These are phyloP conservation scores for Pantherophis vulpinus DNA, from an alignment of 2,797 vertebrate species.

Conservation along the genomic window DNA sequence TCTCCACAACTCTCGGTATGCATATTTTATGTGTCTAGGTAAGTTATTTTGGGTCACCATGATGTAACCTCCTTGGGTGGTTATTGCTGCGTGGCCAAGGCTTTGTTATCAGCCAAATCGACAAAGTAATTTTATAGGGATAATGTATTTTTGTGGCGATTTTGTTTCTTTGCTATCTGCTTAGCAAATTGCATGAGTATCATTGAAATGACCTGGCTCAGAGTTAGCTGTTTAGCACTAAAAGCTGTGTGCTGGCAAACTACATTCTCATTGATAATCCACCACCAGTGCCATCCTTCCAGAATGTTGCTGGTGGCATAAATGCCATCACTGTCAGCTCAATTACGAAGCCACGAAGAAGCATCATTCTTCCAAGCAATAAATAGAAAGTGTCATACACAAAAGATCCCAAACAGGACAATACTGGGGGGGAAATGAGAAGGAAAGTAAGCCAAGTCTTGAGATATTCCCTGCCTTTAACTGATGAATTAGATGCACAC, in stretches of 20 bases:
- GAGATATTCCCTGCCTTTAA: constrained; percentile 38
- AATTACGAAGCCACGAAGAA: constrained; percentile 42
- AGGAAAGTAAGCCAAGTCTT: constrained; percentile 14
- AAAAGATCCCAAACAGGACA: constrained; percentile 1
- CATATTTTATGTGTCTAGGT: neutral
- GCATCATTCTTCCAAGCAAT: constrained; percentile 35
- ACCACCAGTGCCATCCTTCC: constrained; percentile 24
- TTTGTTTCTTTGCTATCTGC: constrained; percentile 18
- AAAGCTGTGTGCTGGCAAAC: constrained; percentile 31
- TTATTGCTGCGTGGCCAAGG: neutral
- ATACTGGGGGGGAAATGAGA: neutral
- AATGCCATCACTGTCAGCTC: constrained; percentile 31
- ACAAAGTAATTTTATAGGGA: neutral
- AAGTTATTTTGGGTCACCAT: neutral
- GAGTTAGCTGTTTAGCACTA: neutral
- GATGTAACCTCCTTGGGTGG: neutral
- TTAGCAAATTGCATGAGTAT: constrained; percentile 4
- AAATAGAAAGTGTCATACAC: constrained; percentile 24
- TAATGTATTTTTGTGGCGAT: constrained; percentile 12
- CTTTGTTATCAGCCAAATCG: neutral
- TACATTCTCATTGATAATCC: constrained; percentile 26
- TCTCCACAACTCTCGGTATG: neutral
- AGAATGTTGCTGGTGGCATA: constrained; percentile 5
- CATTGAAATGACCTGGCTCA: constrained; percentile 30
- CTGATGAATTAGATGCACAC: constrained; percentile 26